Evolutionary conservation across 2,888 invertebrate species (phyloP).

Genomic region (Melangyna quadrimaculata): DNA sequence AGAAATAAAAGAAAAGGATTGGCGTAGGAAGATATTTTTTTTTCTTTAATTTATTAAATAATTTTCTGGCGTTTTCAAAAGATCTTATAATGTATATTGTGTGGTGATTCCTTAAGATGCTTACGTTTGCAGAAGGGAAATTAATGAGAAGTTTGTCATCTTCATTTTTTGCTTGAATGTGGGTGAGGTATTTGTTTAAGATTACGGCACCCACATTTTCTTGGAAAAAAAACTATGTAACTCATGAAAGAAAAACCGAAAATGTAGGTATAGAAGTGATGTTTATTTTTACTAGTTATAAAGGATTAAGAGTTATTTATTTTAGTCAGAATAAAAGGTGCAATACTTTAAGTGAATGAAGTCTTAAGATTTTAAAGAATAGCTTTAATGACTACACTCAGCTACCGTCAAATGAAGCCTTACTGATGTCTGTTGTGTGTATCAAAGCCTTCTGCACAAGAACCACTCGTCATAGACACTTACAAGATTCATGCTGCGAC

Average conservation of each 20-base stretch:
- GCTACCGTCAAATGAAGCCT: no score
- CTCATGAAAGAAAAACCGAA: background rate
- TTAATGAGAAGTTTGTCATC: background rate
- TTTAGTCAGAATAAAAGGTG: no score
- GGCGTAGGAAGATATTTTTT: conserved; percentile 35
- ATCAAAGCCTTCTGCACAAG: no score
- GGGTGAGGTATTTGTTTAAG: background rate
- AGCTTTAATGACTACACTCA: no score
- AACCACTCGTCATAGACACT: no score
- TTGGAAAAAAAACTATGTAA: background rate
- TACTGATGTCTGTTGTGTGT: no score
- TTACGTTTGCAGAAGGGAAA: background rate
- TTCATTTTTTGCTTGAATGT: background rate
- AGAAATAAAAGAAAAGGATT: conserved; percentile 25
- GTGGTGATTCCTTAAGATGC: background rate
- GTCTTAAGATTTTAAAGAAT: no score
- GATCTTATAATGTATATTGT: background rate
- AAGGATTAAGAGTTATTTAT: no score
- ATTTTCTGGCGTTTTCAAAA: conserved; percentile 16
- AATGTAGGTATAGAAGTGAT: no score
- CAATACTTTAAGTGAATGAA: no score
- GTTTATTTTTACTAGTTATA: no score
- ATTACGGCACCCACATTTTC: conserved; percentile 16
- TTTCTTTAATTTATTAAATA: conserved; percentile 30
- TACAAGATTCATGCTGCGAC: no score